Evolutionary conservation across 2,113 vertebrate species (phyloP).

Genomic region (Rhipidura dahli): DNA sequence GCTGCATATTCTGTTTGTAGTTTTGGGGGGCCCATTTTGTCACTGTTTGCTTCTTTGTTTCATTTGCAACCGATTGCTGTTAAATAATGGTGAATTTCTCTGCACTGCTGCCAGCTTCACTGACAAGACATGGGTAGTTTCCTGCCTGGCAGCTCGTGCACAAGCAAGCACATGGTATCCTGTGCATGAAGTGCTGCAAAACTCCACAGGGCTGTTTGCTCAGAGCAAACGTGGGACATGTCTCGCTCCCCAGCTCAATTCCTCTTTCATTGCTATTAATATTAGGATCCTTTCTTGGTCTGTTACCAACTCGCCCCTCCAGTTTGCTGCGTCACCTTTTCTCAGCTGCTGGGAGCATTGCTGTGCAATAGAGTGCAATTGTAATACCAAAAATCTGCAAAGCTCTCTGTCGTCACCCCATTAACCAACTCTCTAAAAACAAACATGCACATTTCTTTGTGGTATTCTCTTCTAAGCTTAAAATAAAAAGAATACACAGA

Average conservation of each 20-base stretch:
- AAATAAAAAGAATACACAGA: neutral
- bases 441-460: neutral
- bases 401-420: neutral
- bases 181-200: neutral
- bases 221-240: neutral
- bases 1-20: neutral
- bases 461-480: neutral
- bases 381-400: neutral
- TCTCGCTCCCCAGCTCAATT: neutral
- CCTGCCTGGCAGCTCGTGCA: neutral
- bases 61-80: neutral
- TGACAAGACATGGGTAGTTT: accelerated
- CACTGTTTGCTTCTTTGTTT: neutral
- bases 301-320: neutral
- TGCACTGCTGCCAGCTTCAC: neutral
- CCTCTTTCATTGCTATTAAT: neutral
- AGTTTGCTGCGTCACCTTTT: neutral
- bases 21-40: neutral
- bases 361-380: neutral
- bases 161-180: neutral
- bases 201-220: neutral
- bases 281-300: neutral
- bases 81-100: neutral
- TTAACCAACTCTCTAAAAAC: neutral
- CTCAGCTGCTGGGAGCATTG: neutral